Base-by-base conservation (phyloP, 1,140 invertebrate genomes). In the Drosophila ohnishii region DNA sequence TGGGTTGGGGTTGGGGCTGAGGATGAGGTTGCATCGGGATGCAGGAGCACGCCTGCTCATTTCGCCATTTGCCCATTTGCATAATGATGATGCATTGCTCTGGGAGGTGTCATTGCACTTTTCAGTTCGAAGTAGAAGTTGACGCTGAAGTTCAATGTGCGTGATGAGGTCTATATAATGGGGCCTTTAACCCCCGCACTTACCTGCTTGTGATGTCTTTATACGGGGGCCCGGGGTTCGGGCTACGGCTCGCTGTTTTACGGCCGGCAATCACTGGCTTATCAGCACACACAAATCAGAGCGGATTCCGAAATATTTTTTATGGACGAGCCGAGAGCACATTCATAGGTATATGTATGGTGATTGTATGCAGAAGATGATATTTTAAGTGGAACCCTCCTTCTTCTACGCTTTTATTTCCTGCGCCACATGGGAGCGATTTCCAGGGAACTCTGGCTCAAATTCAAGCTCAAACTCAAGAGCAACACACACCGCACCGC, bases 391-490 rank as follows among this genome's bases (percentile, higher is more conserved):
- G 53, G 58, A 51, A 40, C 16, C 39, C 53, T 57, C 59, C 50
- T 51, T 48, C 11, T 47, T 55, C 9, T 51, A 61, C 44, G 50
- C 28, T 53, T 75, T 72, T 61, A 70, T 72, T 80, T 80, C 42
- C 53, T 83, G 84, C 83, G 83, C 83, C 83, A 75, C 83, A 86
- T 86, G 83, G 83, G 83, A 86, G 75, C 83, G 72, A 83, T 86
- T 86, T 86, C 84, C 66, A 57, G 51, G 63, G 83, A 86, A 72
- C 72, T 40, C 50, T 39, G 25, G 57, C 51, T 45, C 60, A 59
- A 55, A 55, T 37, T 55, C 51, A 37, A 22, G n/a, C 45, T 22
- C 9, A 30, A 9, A 55, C 51, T 55, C 34, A 25, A 25, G 51
- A 37, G 51, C 51, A n/a, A 55, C 7, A 35, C 50, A 53, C 50